Conservation (phyloP, 2,113 vertebrate species). For the Cygnus atratus region DNA sequence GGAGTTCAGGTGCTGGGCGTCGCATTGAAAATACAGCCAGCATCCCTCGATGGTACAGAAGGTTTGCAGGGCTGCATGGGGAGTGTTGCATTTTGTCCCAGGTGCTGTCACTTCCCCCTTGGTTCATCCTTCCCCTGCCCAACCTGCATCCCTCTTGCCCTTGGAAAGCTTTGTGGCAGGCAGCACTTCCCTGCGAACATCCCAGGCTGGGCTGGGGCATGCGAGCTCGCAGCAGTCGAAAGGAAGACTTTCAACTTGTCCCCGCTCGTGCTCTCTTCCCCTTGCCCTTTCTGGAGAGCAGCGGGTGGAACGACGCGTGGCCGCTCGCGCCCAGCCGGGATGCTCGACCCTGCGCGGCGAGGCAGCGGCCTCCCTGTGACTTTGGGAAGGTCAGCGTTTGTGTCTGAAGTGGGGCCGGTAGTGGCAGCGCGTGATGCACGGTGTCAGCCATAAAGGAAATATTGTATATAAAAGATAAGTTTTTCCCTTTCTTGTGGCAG, state of each 20-base stretch:
- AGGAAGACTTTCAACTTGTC: not conserved
- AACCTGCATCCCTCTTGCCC: not conserved
- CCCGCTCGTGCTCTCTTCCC: accelerated
- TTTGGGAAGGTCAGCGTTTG: constrained; percentile 71
- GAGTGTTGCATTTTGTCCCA: accelerated
- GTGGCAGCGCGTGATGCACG: not conserved
- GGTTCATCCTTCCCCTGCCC: not conserved
- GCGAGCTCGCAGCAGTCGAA: accelerated
- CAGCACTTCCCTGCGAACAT: accelerated
- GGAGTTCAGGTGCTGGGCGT: not conserved
- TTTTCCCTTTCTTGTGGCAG: constrained; percentile 68
- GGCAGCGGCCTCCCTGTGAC: constrained; percentile 15
- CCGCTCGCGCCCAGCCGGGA: not conserved
- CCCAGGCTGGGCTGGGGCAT: accelerated
- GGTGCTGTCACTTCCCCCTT: not conserved
- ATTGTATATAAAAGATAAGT: constrained; percentile 72
- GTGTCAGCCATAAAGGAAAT: constrained; percentile 66
- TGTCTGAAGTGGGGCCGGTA: constrained; percentile 50
- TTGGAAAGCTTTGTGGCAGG: not conserved
- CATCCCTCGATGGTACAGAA: not conserved
- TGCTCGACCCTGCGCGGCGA: not conserved
- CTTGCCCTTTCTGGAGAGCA: not conserved
- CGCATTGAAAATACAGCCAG: accelerated
- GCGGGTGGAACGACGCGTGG: accelerated
- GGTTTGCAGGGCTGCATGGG: not conserved